Evolutionary conservation across 2,113 vertebrate genomes (phyloP).

Genomic region (Emydocephalus ijimae): DNA sequence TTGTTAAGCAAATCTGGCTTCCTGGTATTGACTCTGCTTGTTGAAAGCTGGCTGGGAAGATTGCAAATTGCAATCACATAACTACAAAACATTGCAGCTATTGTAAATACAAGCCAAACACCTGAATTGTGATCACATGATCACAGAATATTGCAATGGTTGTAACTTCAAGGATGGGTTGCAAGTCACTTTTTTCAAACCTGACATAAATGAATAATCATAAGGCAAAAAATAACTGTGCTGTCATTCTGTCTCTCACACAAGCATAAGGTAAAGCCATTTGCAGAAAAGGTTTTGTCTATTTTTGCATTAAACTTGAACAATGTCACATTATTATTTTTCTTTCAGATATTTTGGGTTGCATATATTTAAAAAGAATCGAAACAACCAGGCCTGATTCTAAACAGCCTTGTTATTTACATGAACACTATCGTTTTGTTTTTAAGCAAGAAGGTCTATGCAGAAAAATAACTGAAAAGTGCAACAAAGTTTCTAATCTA

Average conservation of each 20-base stretch:
- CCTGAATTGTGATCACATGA: background rate
- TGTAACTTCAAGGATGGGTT: background rate
- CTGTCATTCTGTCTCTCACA: background rate
- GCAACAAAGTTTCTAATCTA: constrained; percentile 68
- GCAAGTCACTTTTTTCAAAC: background rate
- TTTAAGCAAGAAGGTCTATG: constrained; percentile 65
- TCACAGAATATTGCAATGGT: background rate
- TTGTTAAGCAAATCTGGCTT: background rate
- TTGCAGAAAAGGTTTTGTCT: background rate
- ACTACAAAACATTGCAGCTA: background rate
- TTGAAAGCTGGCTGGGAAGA: background rate
- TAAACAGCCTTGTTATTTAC: constrained; percentile 69
- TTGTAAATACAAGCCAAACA: background rate
- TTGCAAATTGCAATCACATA: background rate
- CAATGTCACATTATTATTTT: background rate
- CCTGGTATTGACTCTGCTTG: background rate
- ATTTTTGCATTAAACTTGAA: background rate
- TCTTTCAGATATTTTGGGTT: background rate
- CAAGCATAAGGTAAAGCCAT: background rate
- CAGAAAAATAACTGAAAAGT: constrained; percentile 62
- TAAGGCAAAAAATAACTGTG: background rate
- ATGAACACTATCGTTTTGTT: constrained; percentile 70
- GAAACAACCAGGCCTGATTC: constrained; percentile 61
- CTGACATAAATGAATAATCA: background rate
- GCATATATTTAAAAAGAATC: constrained; percentile 17